A percentile compares a stretch with the other conserved stretches of the same genome.
These are phyloP conservation scores for Macroglossus sobrinus DNA, from an alignment of 2,113 vertebrate species.

Conservation along the genomic window DNA sequence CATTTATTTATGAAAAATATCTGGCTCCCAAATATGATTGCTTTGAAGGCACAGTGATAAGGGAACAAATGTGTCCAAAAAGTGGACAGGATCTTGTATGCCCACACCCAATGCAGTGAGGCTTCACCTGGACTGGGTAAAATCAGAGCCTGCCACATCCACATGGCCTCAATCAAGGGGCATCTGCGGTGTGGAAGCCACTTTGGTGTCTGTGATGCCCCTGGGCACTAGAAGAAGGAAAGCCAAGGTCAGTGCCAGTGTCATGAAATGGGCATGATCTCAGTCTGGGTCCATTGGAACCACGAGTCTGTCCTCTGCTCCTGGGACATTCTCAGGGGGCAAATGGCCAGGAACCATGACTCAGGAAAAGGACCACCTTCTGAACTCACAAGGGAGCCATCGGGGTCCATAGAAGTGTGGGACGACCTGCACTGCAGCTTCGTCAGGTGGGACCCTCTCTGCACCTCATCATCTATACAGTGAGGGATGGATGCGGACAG, in stretches of 20 bases:
- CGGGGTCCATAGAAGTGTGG: rapidly evolving
- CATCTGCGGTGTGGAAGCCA: neutral
- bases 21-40: neutral
- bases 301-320: neutral
- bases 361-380: neutral
- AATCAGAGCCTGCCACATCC: neutral
- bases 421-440: rapidly evolving
- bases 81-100: neutral
- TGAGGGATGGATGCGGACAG: neutral
- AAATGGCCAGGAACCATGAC: rapidly evolving
- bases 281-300: neutral
- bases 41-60: slow-evolving; percentile 50
- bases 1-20: slow-evolving; percentile 62
- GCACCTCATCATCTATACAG: rapidly evolving
- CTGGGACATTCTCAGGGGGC: rapidly evolving
- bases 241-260: neutral
- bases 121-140: neutral
- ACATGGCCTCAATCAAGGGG: rapidly evolving
- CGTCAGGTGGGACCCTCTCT: rapidly evolving
- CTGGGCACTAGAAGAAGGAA: neutral
- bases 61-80: neutral
- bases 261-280: rapidly evolving
- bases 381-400: neutral
- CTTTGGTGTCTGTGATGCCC: neutral
- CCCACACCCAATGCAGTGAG: rapidly evolving